Base-by-base conservation (phyloP, 2,888 invertebrate species). In the Pachydiplax longipennis region DNA sequence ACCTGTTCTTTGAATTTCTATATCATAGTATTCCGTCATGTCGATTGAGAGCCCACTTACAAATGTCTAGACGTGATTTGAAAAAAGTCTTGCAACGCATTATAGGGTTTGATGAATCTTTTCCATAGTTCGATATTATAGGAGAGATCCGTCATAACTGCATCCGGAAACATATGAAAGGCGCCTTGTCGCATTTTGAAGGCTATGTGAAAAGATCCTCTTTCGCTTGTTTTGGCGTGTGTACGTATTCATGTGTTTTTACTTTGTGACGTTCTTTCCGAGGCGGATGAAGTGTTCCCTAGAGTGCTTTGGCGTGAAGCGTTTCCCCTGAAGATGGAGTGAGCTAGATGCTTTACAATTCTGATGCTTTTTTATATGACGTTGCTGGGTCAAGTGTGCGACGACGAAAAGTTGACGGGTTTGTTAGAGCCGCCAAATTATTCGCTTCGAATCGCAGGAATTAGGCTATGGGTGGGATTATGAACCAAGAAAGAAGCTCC, bases 381-480 rank as follows among this genome's bases (percentile, higher is more conserved):
- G 48, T 82, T 31, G 83, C 83, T 61, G 83, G 58, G 58, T 83
- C 37, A 87, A 61, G 87, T 40, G 87, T 31, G 73, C 31, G 73
- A 65, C 4, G 87, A 35, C 35, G 61, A 37, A 35, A 37, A 10
- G 82, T 25, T 44, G 25, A 82, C 44, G 44, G 25, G 40, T n/a
- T 48, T 82, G 25, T 82, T 82, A 81, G n/a, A 40, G 12, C 44
- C 40, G 25, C 13, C 25, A 82, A n/a, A 37, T 4, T n/a, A 40
- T 25, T 73, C 25, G 73, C 18, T 65, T 25, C 2, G n/a, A n/a
- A 61, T 4, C n/a, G 0, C 8, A n/a, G n/a, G 12, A 65, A 10
- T 8, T 44, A 10, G 44, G 8, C 4, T 44, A 10, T 6, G 44
- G 44, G 6, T 44, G 10, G 44, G 10, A 8, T 44, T 44, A 44